These are phyloP conservation scores for Drosophila kohkoa DNA, from an alignment of 1,140 invertebrate genomes.

Conservation along the genomic window DNA sequence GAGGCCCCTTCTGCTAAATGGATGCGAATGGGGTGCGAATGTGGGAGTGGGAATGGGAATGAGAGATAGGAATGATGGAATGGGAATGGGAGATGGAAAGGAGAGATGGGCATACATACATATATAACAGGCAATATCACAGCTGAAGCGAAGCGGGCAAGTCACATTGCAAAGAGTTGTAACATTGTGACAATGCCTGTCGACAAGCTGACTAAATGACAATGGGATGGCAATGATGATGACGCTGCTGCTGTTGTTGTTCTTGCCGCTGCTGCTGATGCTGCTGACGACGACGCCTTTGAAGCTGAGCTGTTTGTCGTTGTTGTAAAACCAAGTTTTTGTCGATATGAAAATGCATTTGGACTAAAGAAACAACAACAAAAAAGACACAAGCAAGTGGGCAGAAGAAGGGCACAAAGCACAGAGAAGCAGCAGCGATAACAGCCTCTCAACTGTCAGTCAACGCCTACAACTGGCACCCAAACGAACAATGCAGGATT, in stretches of 20 bases:
- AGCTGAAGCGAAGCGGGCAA: slow-evolving; percentile 36
- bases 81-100: neutral
- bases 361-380: slow-evolving; percentile 30
- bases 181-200: slow-evolving; percentile 77
- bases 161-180: slow-evolving; percentile 73
- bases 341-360: slow-evolving; percentile 79
- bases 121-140: slow-evolving; percentile 23
- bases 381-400: slow-evolving; percentile 39
- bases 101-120: neutral
- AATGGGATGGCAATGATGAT: slow-evolving; percentile 53
- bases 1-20: slow-evolving; percentile 46
- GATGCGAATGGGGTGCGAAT: slow-evolving; percentile 3
- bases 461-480: slow-evolving; percentile 38
- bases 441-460: slow-evolving; percentile 42
- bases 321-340: slow-evolving; percentile 74
- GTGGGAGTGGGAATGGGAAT: slow-evolving; percentile 17
- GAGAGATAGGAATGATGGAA: neutral
- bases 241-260: slow-evolving; percentile 5
- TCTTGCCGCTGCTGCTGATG: too few relatives aligned
- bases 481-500: slow-evolving; percentile 72
- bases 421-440: slow-evolving; percentile 26
- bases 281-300: slow-evolving; percentile 12
- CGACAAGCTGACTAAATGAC: slow-evolving; percentile 77
- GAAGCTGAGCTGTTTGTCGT: slow-evolving; percentile 43
- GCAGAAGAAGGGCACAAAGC: slow-evolving; percentile 29